phyloP scores from a whole-genome alignment of 2,113 vertebrate species.

The Petroica traversi region DNA sequence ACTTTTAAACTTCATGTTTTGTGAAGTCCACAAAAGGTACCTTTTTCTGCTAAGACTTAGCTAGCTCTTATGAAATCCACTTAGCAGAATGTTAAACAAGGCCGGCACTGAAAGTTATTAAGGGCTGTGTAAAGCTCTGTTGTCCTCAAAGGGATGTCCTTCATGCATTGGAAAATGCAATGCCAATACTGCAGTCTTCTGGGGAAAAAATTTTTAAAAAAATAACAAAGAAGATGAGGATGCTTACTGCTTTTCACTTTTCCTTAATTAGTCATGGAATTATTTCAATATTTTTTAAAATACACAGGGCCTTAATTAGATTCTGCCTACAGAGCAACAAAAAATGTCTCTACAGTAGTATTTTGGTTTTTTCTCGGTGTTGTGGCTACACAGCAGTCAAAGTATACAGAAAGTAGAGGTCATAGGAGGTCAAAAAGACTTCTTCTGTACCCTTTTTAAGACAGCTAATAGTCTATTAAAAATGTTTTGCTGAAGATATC shows the following conservation, averaged over 20 bases:
- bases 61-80: neutral
- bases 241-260: neutral
- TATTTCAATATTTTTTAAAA: too few relatives aligned
- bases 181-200: neutral
- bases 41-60: neutral
- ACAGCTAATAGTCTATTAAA: neutral
- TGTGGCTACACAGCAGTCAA: neutral
- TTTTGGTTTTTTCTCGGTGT: neutral
- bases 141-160: neutral
- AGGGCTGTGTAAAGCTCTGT: neutral
- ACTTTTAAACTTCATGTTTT: neutral
- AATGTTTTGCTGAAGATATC: neutral
- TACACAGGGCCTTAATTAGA: neutral
- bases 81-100: neutral
- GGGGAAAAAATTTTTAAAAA: too few relatives aligned
- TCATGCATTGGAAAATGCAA: neutral
- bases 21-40: neutral
- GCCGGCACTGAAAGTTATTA: neutral
- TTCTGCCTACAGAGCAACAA: neutral
- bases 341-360: neutral
- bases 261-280: neutral
- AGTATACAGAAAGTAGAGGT: neutral
- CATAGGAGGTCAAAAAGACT: neutral
- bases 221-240: accelerated
- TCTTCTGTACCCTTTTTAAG: neutral